Conservation (phyloP, 64 coral and sea anemone genomes). For the Platygyra sinensis region DNA sequence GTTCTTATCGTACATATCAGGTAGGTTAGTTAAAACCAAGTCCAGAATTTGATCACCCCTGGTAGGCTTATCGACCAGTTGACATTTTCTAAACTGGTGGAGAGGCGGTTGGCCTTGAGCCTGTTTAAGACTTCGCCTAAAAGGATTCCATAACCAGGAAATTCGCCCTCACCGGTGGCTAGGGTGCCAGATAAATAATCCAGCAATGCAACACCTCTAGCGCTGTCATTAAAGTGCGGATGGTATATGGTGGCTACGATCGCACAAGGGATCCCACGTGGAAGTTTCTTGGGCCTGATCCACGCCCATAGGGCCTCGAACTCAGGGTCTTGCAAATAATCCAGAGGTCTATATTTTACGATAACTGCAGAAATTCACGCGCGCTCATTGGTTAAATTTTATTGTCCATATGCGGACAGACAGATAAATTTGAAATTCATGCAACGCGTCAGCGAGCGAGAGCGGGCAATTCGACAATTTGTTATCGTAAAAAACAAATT, state of each 20-base stretch:
- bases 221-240: constrained; percentile 34
- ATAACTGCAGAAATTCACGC: too few species aligned
- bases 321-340: constrained; percentile 13
- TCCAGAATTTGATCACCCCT: too few species aligned
- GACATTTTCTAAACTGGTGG: constrained; percentile 29
- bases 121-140: constrained; percentile 57
- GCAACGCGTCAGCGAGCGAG: too few species aligned
- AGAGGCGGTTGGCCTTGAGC: neutral
- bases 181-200: constrained; percentile 42
- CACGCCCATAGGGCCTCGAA: constrained; percentile 44
- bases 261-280: constrained; percentile 51
- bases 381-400: too few species aligned
- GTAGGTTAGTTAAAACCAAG: too few species aligned
- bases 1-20: too few species aligned
- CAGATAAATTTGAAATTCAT: too few species aligned
- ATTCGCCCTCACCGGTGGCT: constrained; percentile 53
- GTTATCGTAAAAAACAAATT: too few species aligned
- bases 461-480: too few species aligned
- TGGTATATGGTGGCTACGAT: constrained; percentile 55
- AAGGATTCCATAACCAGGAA: constrained; percentile 37
- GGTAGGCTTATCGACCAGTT: constrained; percentile 45
- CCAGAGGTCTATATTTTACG: too few species aligned
- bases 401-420: too few species aligned
- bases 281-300: constrained; percentile 47
- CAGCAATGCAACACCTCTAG: constrained; percentile 23